Conservation (phyloP, 2,888 invertebrate species). For the Dendrolimus pini region DNA sequence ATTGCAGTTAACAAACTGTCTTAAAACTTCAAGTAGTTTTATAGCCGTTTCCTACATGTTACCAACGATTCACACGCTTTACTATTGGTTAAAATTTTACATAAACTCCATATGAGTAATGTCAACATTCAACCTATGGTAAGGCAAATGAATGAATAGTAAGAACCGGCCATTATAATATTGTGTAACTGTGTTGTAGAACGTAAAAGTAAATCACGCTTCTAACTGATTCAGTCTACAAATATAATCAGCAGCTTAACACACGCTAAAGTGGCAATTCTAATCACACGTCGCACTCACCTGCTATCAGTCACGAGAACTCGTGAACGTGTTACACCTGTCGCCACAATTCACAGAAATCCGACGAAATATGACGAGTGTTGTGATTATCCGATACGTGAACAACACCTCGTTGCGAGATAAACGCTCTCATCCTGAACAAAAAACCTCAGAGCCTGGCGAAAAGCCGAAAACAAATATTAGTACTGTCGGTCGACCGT, state of each 20-base stretch:
- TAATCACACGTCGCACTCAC: not conserved
- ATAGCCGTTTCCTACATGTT: too few species aligned
- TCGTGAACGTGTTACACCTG: not conserved
- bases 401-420: not conserved
- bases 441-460: not conserved
- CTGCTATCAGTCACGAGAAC: not conserved
- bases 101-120: too few species aligned
- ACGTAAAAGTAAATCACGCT: not conserved
- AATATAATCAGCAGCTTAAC: not conserved
- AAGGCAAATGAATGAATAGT: too few species aligned
- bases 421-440: not conserved
- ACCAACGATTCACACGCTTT: too few species aligned
- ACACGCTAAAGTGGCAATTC: not conserved
- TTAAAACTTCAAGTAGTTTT: too few species aligned
- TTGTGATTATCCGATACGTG: not conserved
- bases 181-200: too few species aligned
- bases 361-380: not conserved
- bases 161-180: too few species aligned
- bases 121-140: too few species aligned
- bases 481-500: conserved; percentile 52
- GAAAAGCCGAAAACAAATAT: conserved; percentile 62
- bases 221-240: not conserved
- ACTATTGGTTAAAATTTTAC: too few species aligned
- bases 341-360: not conserved
- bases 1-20: too few species aligned